phyloP scores from a whole-genome alignment of 1,140 invertebrate species.

The Bombus waltoni region DNA sequence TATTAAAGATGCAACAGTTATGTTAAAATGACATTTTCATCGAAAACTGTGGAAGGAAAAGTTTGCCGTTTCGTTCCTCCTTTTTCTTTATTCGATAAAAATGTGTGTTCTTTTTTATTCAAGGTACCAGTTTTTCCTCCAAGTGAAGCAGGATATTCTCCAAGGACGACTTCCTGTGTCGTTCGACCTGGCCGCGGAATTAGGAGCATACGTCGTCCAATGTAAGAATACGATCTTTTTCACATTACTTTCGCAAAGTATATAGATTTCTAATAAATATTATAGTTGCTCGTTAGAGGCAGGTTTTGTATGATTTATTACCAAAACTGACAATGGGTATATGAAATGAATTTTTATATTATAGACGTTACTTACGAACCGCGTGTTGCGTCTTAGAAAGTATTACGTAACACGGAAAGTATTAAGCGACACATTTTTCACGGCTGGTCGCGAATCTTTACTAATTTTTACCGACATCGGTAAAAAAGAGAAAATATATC shows the following conservation, averaged over 20 bases:
- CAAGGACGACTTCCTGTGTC: constrained; percentile 94
- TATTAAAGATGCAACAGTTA: neutral
- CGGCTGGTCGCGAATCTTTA: too few species aligned
- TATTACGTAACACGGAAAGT: neutral
- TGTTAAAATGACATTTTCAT: too few species aligned
- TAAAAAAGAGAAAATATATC: neutral
- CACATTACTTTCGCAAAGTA: neutral
- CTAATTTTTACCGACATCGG: neutral
- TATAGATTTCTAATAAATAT: neutral
- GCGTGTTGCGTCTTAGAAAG: neutral
- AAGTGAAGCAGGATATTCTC: constrained; percentile 97
- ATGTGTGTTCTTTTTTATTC: constrained; percentile 62
- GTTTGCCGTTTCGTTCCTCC: too few species aligned
- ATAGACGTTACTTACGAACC: neutral
- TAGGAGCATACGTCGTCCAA: constrained; percentile 97
- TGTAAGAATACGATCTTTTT: constrained; percentile 87
- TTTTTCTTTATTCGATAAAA: neutral
- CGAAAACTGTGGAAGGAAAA: neutral
- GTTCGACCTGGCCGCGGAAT: constrained; percentile 94
- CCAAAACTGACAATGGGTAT: neutral
- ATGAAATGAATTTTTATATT: neutral
- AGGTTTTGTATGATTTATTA: neutral
- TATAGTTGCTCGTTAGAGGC: neutral
- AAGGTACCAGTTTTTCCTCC: constrained; percentile 98
- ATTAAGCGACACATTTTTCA: neutral